These are phyloP conservation scores for Ecliptopera silaceata DNA, from an alignment of 2,888 invertebrate genomes.

Conservation along the genomic window DNA sequence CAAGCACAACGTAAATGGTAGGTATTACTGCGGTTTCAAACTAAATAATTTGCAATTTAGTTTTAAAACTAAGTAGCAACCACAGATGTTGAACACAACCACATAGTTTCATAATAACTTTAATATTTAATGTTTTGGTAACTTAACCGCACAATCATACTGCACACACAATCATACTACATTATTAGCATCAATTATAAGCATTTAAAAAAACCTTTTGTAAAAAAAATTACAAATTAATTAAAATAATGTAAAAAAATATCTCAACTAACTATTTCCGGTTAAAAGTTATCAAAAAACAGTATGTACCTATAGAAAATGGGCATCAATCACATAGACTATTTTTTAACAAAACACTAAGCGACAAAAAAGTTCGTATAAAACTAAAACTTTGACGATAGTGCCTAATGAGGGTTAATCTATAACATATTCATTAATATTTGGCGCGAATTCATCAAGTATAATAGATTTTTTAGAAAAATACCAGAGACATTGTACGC, in stretches of 20 bases:
- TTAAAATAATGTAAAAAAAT: too few relatives aligned
- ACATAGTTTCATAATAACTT: too few relatives aligned
- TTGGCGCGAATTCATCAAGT: too few relatives aligned
- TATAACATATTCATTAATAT: not conserved
- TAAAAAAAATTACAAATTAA: too few relatives aligned
- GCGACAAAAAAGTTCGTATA: conserved; percentile 18
- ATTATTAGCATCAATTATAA: too few relatives aligned
- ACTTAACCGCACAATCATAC: not conserved
- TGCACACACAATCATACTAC: not conserved
- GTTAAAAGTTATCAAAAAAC: conserved; percentile 27
- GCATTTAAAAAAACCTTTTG: too few relatives aligned
- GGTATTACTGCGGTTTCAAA: not conserved
- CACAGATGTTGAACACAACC: not conserved
- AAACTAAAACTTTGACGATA: conserved; percentile 21
- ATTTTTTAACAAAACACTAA: conserved; percentile 28
- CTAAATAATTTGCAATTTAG: not conserved
- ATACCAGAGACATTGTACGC: too few relatives aligned
- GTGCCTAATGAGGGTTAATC: conserved; percentile 12
- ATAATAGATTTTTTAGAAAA: too few relatives aligned
- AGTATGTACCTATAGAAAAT: conserved; percentile 27
- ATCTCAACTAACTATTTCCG: conserved; percentile 5
- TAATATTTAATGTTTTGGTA: too few relatives aligned
- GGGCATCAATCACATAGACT: conserved; percentile 35
- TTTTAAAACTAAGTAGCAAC: not conserved
- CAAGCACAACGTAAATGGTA: not conserved